Evolutionary conservation across 1,140 invertebrate species (phyloP), one percentile per base, ranked within the genome.

Genomic region (Whitmania pigra): DNA sequence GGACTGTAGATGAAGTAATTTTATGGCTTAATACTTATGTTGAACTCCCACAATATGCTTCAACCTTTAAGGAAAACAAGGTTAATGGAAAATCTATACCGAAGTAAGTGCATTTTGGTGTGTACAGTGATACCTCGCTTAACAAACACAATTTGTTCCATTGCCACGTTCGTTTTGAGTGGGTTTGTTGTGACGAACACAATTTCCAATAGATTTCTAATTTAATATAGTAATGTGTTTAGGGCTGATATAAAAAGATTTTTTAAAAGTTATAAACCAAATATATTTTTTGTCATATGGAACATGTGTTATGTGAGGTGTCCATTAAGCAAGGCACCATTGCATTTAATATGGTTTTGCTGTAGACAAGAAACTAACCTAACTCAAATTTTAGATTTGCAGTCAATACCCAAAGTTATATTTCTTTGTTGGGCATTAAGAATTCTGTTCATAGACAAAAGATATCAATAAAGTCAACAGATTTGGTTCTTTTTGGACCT

Each of bases 391-490:
- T 1, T 29, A 70, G 69, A 70, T 53, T 70, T 29, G 69, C 69
- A 18, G 31, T 49, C 36, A 70, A 70, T 31, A 49, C 53, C n/a
- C 69, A 70, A 49, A 53, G 36, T 20, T 54, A 53, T 49, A 29
- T 86, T 79, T 89, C 87, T 79, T 86, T 89, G 53, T 84, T 97
- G 75, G 93, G 93, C n/a, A 95, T 97, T 76, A 95, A 95, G 82
- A 93, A 97, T 85, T 90, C 91, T 20, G 94, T 95, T 77, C 93
- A 97, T 81, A 93, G 92, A 79, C 92, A 95, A 84, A 97, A 97
- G 84, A 88, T 97, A 71, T 88, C 91, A 5, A 84, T 97, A 29
- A 97, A 97, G 84, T 93, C 94, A 55, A 96, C 94, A 90, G 94
- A 97, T 83, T 90, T 94, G 72, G 93, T 97, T 11, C 84, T 97